Evolutionary conservation across 2,888 invertebrate species (phyloP).

Genomic region (Zygaena filipendulae): DNA sequence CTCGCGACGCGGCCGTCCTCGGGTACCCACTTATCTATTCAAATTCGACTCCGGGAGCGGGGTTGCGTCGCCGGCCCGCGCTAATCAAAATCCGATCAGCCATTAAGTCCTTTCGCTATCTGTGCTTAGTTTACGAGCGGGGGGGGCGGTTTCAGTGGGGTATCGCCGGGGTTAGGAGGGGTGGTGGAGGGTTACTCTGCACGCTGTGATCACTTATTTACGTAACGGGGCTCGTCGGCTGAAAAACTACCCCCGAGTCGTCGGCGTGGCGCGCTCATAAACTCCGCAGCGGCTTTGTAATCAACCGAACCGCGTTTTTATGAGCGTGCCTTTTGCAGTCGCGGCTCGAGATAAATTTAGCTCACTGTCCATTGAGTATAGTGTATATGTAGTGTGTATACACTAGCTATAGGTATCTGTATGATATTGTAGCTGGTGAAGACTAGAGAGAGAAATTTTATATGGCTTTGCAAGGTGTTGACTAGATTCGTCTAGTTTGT

Average conservation of each 20-base stretch:
- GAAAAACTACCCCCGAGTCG: conserved; percentile 61
- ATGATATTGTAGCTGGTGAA: too few species aligned
- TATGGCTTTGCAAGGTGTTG: too few species aligned
- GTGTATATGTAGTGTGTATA: too few species aligned
- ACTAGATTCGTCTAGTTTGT: too few species aligned
- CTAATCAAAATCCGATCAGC: conserved; percentile 70
- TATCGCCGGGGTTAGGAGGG: conserved; percentile 20
- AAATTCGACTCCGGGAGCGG: conserved; percentile 59
- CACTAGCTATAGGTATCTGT: too few species aligned
- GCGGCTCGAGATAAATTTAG: conserved; percentile 50
- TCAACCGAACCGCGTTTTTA: conserved; percentile 62
- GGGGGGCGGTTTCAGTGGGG: conserved; percentile 24
- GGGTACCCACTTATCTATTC: conserved; percentile 68
- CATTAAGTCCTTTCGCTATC: conserved; percentile 68
- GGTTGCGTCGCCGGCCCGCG: conserved; percentile 62
- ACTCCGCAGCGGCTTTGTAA: conserved; percentile 50
- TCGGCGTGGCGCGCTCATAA: conserved; percentile 36
- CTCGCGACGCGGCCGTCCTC: conserved; percentile 59
- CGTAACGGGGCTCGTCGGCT: conserved; percentile 50
- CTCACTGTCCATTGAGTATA: conserved; percentile 49
- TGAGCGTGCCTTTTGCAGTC: conserved; percentile 51
- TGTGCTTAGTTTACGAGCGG: conserved; percentile 65
- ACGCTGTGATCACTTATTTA: conserved; percentile 66
- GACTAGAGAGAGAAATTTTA: too few species aligned
- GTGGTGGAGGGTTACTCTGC: too few species aligned